Evolutionary conservation across 1,140 invertebrate species (phyloP), one percentile per base, ranked within the genome.

Genomic region (Drosophila guanche): DNA sequence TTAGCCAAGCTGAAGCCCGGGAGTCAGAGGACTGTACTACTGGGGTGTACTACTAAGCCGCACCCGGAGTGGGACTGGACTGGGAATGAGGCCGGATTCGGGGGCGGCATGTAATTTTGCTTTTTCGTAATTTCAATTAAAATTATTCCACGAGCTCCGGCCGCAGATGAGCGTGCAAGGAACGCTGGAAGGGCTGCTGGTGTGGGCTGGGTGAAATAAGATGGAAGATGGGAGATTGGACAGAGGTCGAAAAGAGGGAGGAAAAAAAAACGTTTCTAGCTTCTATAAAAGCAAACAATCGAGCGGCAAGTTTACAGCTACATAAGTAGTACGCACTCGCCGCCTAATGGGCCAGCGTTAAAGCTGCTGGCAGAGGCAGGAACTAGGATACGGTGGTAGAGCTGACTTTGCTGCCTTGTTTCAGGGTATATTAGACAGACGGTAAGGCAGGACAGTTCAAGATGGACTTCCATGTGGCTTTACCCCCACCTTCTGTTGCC

Each of bases 121-220:
- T 66, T 65, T 69, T 69, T 74, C 58, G 81, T 85, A 86, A 85
- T 85, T 85, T 85, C 81, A 85, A 85, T 85, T 85, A 85, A 85
- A 85, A 85, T 85, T 81, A 85, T 85, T 85, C 65, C 66, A 80
- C 76, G 74, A 68, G 79, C 58, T 61, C 58, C 54, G 50, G 54
- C 69, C 56, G 46, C 51, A 56, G 51, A 58, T 55, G 57, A 48
- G 33, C 40, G 54, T n/a, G 27, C 45, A 12, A 22, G 29, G 8
- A 10, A 14, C 22, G 37, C 1, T 8, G 25, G 10, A 22, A 33
- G 10, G 7, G 33, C 1, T 27, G 8, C 1, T 8, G 8, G 4
- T 20, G 1, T 2, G n/a, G 47, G 23, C 16, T 20, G 16, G 16
- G 16, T 20, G 16, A 20, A 20, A 20, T 0, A 37, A 60, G 23